Percentiles rank a stretch among this genome's conserved stretches.
Evolutionary conservation across 2,797 vertebrate genomes (phyloP).

Genomic region (Pseudochaenichthys georgianus): DNA sequence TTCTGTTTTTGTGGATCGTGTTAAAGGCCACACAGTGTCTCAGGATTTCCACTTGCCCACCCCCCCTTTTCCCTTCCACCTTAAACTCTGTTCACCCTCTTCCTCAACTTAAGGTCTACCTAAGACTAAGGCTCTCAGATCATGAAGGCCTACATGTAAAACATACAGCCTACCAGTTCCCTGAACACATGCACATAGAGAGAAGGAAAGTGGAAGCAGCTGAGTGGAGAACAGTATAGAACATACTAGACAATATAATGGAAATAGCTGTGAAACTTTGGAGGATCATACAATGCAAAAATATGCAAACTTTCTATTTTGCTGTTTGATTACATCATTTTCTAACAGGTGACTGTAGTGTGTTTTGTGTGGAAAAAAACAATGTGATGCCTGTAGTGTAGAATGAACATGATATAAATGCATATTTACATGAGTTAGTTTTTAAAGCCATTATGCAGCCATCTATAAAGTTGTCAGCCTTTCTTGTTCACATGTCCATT

Average conservation of each 20-base stretch:
- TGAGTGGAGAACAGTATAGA: conserved; percentile 46
- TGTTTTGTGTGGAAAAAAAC: conserved; percentile 73
- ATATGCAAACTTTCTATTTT: conserved; percentile 91
- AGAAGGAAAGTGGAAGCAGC: conserved; percentile 52
- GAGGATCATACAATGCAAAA: conserved; percentile 87
- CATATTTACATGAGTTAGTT: conserved; percentile 81
- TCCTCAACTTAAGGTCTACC: conserved; percentile 64
- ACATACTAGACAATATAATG: conserved; percentile 51
- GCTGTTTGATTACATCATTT: conserved; percentile 84
- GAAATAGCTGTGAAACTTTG: conserved; percentile 84
- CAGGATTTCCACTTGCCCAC: conserved; percentile 80
- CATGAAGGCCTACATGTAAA: conserved; percentile 55
- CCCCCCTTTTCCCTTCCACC: conserved; percentile 6
- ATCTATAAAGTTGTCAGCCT: conserved; percentile 68
- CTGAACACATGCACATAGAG: conserved; percentile 50
- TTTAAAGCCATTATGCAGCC: conserved; percentile 81
- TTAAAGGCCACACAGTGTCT: conserved; percentile 84
- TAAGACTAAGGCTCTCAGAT: conserved; percentile 63
- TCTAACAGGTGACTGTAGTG: conserved; percentile 83
- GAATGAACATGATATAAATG: conserved; percentile 78
- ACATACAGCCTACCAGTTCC: conserved; percentile 57
- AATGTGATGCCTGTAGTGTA: conserved; percentile 80
- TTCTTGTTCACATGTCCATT: conserved; percentile 64
- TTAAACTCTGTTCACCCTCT: conserved; percentile 42
- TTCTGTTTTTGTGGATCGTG: conserved; percentile 76